phyloP scores from a whole-genome alignment of 2,113 vertebrate genomes.

The Mus pahari region DNA sequence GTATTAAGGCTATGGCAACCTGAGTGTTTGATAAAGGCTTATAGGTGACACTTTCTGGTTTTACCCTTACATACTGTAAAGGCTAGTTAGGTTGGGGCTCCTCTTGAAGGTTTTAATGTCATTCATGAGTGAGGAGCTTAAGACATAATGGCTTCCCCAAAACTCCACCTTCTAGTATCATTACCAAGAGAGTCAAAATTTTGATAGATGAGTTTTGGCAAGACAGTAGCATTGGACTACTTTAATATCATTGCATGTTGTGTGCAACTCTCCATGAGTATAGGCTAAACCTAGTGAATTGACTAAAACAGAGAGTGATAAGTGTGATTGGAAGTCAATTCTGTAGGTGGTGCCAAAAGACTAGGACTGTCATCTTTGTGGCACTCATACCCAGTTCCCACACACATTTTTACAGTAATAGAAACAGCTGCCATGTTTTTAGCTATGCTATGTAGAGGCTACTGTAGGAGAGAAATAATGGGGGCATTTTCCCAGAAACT shows the following conservation, averaged over 20 bases:
- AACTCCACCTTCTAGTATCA: background rate
- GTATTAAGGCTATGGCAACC: background rate
- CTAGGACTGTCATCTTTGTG: background rate
- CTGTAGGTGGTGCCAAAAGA: background rate
- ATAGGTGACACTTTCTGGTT: background rate
- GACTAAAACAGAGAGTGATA: background rate
- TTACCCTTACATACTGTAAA: background rate
- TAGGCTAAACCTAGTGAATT: background rate
- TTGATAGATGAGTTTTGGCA: background rate
- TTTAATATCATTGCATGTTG: background rate
- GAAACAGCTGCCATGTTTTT: background rate
- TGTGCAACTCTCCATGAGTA: background rate
- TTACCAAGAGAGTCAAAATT: background rate
- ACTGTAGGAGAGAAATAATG: background rate
- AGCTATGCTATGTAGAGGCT: background rate
- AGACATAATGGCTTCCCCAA: background rate
- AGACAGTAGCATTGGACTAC: background rate
- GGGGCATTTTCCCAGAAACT: background rate
- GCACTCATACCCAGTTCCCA: background rate
- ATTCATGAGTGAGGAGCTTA: background rate
- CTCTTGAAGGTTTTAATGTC: background rate
- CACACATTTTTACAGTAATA: background rate
- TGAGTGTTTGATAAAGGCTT: background rate
- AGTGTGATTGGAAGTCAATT: background rate
- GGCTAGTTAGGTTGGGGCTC: background rate